phyloP scores from a whole-genome alignment of 2,888 invertebrate species.

The Troilus luridus region DNA sequence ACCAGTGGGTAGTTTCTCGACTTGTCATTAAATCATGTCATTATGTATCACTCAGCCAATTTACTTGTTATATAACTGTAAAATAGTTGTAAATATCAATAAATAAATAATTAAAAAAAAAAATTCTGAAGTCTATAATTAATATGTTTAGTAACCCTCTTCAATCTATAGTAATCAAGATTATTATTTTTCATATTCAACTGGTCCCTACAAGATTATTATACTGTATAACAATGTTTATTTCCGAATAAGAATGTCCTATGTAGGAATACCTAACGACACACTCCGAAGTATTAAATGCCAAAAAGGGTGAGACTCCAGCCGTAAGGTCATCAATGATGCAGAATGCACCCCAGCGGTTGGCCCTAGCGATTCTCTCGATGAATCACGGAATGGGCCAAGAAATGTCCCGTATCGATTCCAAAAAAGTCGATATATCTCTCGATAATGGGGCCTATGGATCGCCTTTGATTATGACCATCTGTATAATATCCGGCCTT shows the following conservation, averaged over 20 bases:
- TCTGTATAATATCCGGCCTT: not conserved
- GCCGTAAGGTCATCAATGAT: constrained; percentile 35
- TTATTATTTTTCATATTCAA: too few species aligned
- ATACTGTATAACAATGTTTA: too few species aligned
- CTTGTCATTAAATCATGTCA: too few species aligned
- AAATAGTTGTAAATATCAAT: too few species aligned
- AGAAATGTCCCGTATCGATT: not conserved
- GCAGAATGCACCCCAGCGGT: not conserved
- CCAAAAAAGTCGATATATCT: constrained; percentile 36
- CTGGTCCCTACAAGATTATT: too few species aligned
- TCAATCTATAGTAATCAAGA: too few species aligned
- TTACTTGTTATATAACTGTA: too few species aligned
- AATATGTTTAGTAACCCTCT: too few species aligned
- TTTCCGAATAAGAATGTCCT: not conserved
- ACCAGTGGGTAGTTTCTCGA: too few species aligned
- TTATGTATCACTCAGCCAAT: too few species aligned
- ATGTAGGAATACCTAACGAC: rapidly evolving
- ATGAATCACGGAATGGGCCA: constrained; percentile 2
- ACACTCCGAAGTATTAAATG: not conserved
- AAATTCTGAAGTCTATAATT: too few species aligned
- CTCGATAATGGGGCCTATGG: not conserved
- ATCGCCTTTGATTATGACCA: not conserved
- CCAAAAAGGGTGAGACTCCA: not conserved
- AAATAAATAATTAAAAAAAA: too few species aligned
- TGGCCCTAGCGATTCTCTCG: not conserved